Evolutionary conservation across 2,888 invertebrate species (phyloP).

Genomic region (Epistrophella euchroma): DNA sequence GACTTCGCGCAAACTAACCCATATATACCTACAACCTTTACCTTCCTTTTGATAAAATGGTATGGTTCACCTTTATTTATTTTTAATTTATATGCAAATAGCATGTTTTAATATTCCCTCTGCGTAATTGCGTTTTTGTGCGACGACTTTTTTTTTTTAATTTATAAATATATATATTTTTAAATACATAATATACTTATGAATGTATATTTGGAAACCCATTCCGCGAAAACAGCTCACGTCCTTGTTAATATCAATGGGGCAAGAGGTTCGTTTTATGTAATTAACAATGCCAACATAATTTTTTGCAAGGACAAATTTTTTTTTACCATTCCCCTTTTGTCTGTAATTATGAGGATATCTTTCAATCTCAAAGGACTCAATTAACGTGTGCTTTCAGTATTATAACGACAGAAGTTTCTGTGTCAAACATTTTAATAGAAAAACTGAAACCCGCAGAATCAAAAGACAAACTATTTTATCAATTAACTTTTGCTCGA

Average conservation of each 20-base stretch:
- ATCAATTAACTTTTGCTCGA: constrained; percentile 19
- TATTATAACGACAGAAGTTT: constrained; percentile 5
- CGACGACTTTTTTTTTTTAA: constrained; percentile 26
- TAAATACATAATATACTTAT: background rate
- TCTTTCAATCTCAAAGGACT: constrained; percentile 40
- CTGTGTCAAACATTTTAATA: background rate
- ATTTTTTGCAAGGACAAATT: constrained; percentile 39
- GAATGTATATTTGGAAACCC: background rate
- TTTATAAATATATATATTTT: background rate
- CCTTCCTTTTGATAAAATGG: constrained; percentile 2
- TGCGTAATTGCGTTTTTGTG: constrained; percentile 72
- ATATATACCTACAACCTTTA: background rate
- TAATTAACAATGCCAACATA: constrained; percentile 70
- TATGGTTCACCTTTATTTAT: constrained; percentile 69
- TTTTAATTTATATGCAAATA: constrained; percentile 76
- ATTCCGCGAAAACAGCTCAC: constrained; percentile 9
- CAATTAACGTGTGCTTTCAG: constrained; percentile 35
- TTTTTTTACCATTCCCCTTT: constrained; percentile 5
- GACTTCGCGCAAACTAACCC: background rate
- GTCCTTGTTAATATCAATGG: constrained; percentile 45
- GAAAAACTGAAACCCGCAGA: constrained; percentile 16
- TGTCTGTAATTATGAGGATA: constrained; percentile 20
- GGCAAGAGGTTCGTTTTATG: constrained; percentile 47
- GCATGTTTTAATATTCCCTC: constrained; percentile 74
- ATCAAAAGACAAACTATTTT: constrained; percentile 24